phyloP scores from a whole-genome alignment of 1,140 invertebrate genomes.

The Drosophila pseudoobscura region DNA sequence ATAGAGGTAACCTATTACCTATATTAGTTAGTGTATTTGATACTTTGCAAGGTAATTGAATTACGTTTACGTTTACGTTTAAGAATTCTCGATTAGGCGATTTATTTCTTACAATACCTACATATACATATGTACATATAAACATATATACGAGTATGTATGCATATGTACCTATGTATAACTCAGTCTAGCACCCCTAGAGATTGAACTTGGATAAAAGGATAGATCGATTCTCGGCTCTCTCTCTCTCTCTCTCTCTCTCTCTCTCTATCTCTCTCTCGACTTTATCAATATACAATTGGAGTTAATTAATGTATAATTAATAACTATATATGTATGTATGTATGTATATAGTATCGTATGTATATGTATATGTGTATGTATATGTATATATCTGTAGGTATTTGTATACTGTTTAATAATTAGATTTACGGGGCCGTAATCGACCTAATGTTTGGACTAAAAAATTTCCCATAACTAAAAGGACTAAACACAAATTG shows the following conservation, averaged over 20 bases:
- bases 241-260: neutral
- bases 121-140: neutral
- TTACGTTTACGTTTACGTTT: conserved; percentile 69
- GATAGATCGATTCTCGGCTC: conserved; percentile 49
- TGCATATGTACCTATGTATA: conserved; percentile 25
- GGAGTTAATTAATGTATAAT: conserved; percentile 20
- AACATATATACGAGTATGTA: neutral
- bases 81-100: conserved; percentile 47
- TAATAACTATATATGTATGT: conserved; percentile 1
- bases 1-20: conserved; percentile 25
- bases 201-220: conserved; percentile 71
- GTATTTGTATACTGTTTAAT: conserved; percentile 25
- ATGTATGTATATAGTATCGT: neutral
- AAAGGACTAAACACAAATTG: conserved; percentile 18
- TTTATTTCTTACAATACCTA: conserved; percentile 2
- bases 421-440: conserved; percentile 5
- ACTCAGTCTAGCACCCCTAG: conserved; percentile 78
- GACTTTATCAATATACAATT: conserved; percentile 66
- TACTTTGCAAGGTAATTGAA: conserved; percentile 75
- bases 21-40: conserved; percentile 66
- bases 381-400: conserved; percentile 18
- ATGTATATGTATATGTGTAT: conserved; percentile 9
- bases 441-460: conserved; percentile 36
- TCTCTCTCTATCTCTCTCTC: neutral
- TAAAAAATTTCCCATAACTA: conserved; percentile 49